Evolutionary conservation across 2,888 invertebrate genomes (phyloP).

Genomic region (Eulithis prunata): DNA sequence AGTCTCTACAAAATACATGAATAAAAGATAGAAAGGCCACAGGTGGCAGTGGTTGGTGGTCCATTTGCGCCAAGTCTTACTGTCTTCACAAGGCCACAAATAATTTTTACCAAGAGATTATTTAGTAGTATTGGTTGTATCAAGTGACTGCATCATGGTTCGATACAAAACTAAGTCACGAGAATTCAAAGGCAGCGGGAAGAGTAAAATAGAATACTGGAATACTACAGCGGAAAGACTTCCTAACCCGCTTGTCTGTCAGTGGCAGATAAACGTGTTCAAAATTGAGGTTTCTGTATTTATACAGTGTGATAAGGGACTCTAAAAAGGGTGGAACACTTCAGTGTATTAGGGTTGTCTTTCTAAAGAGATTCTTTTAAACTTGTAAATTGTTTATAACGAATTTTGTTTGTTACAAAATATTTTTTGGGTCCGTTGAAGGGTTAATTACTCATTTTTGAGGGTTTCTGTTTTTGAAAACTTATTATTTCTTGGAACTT

Average conservation of each 20-base stretch:
- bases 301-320: slow-evolving; percentile 31
- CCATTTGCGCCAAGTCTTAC: no score
- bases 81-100: no score
- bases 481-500: not conserved
- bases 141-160: no score
- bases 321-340: slow-evolving; percentile 24
- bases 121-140: no score
- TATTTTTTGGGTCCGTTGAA: slow-evolving; percentile 1
- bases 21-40: no score
- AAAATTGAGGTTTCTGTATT: slow-evolving; percentile 16
- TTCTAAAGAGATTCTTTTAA: slow-evolving; percentile 6
- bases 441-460: slow-evolving; percentile 8
- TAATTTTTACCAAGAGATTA: no score
- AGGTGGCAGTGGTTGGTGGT: no score
- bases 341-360: slow-evolving; percentile 16
- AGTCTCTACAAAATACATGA: no score
- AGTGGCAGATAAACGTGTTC: slow-evolving; percentile 26
- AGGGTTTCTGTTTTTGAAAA: slow-evolving; percentile 8
- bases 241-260: slow-evolving; percentile 22
- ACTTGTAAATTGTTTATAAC: slow-evolving; percentile 15
- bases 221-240: slow-evolving; percentile 12
- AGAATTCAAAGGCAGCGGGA: not conserved
- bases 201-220: not conserved
- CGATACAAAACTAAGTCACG: not conserved
- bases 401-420: slow-evolving; percentile 5